A percentile compares a stretch with the other conserved stretches of the same genome.
Evolutionary conservation across 64 coral and sea anemone species (phyloP).

Genomic region (Cladopsammia gracilis): DNA sequence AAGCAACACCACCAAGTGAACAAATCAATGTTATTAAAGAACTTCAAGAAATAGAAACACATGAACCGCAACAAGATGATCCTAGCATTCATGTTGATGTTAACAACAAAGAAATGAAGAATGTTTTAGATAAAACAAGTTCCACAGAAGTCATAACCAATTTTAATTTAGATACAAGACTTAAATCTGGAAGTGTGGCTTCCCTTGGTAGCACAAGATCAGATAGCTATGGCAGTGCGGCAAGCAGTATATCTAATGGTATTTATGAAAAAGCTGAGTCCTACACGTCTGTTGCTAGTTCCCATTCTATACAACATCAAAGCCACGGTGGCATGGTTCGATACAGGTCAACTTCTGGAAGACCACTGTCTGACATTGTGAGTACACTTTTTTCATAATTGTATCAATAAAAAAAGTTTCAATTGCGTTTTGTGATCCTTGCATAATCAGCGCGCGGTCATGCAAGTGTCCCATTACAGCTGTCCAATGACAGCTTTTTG

Average conservation of each 20-base stretch:
- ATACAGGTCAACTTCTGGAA: slow-evolving; percentile 85
- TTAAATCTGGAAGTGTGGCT: slow-evolving; percentile 78
- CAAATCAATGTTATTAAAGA: neutral
- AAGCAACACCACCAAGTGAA: neutral
- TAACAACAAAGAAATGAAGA: slow-evolving; percentile 94
- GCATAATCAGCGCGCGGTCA: too few species aligned
- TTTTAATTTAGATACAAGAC: slow-evolving; percentile 81
- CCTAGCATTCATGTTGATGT: slow-evolving; percentile 88
- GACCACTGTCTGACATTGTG: slow-evolving; percentile 91
- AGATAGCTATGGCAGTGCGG: slow-evolving; percentile 84
- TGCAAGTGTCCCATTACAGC: too few species aligned
- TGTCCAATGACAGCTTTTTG: too few species aligned
- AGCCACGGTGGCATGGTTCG: slow-evolving; percentile 57
- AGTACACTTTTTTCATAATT: slow-evolving; percentile 5
- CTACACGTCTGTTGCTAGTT: slow-evolving; percentile 84
- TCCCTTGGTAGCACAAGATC: slow-evolving; percentile 82
- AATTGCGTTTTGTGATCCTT: too few species aligned
- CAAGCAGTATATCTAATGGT: slow-evolving; percentile 88
- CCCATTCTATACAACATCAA: slow-evolving; percentile 59
- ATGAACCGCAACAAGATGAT: slow-evolving; percentile 12
- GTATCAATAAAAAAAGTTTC: too few species aligned
- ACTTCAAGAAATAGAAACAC: neutral
- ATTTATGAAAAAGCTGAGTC: slow-evolving; percentile 81
- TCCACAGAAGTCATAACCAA: slow-evolving; percentile 93
- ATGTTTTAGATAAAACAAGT: slow-evolving; percentile 90